Evolutionary conservation across 2,113 vertebrate genomes (phyloP).

Genomic region (Dolichallabes microphthalmus): DNA sequence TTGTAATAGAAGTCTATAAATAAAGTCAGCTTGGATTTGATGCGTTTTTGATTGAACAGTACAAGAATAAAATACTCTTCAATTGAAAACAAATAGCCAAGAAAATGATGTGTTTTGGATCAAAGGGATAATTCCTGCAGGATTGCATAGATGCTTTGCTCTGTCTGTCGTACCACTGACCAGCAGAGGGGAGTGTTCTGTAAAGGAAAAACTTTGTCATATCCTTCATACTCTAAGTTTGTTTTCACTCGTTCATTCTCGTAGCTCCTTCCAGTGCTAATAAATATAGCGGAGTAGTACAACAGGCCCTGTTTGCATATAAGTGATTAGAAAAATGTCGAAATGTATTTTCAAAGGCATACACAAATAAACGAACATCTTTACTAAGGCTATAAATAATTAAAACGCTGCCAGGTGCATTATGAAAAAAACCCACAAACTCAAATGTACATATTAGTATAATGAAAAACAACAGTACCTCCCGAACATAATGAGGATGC

Average conservation of each 20-base stretch:
- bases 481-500: not conserved
- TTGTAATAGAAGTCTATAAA: not conserved
- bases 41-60: not conserved
- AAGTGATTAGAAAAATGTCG: not conserved
- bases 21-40: not conserved
- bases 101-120: not conserved
- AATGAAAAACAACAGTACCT: not conserved
- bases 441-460: not conserved
- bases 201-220: conserved; percentile 17
- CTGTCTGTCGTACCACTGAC: conserved; percentile 25
- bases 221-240: not conserved
- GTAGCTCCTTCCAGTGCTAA: not conserved
- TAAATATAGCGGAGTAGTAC: not conserved
- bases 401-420: not conserved
- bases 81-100: not conserved
- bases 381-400: not conserved
- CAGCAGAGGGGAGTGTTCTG: conserved; percentile 65
- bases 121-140: not conserved
- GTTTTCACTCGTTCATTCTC: not conserved
- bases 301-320: not conserved
- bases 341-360: not conserved
- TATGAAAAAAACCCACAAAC: not conserved
- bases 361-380: not conserved
- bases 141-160: not conserved
- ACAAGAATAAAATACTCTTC: not conserved